Evolutionary conservation across 2,888 invertebrate species (phyloP).

Genomic region (Liopterus haemorrhoidalis): DNA sequence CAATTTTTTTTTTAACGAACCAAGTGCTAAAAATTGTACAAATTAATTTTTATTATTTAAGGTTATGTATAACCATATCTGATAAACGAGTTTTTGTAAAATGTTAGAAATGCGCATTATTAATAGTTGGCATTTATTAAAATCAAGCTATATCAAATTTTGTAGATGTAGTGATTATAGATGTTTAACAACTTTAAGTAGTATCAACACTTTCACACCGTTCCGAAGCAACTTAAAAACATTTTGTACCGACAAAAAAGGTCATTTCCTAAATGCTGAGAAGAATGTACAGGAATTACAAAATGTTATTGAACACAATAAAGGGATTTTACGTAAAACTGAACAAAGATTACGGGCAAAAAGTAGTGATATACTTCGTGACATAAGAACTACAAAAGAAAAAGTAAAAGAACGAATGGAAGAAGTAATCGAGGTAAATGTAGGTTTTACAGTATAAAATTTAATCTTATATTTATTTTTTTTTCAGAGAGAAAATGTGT

Average conservation of each 20-base stretch:
- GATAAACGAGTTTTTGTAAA: too few species aligned
- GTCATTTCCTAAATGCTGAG: constrained; percentile 10
- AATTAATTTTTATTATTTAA: too few species aligned
- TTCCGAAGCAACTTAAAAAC: background rate
- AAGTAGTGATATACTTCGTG: constrained; percentile 60
- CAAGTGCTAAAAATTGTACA: too few species aligned
- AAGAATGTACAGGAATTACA: constrained; percentile 42
- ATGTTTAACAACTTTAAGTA: too few species aligned
- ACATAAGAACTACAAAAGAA: constrained; percentile 64
- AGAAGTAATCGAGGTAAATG: constrained; percentile 63
- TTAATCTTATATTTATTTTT: constrained; percentile 16
- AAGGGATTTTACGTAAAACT: constrained; percentile 55
- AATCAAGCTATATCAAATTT: too few species aligned
- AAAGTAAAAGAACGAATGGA: constrained; percentile 68
- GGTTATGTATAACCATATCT: too few species aligned
- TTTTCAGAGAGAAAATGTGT: constrained; percentile 73
- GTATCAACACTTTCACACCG: background rate
- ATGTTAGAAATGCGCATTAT: too few species aligned
- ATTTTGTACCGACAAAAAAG: constrained; percentile 15
- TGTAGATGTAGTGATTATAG: too few species aligned
- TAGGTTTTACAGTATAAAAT: constrained; percentile 1
- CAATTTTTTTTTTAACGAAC: too few species aligned
- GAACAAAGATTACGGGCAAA: constrained; percentile 54
- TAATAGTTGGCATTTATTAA: too few species aligned
- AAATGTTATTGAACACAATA: constrained; percentile 56